Conservation (phyloP, 2,113 vertebrate species). For the Callospermophilus lateralis region DNA sequence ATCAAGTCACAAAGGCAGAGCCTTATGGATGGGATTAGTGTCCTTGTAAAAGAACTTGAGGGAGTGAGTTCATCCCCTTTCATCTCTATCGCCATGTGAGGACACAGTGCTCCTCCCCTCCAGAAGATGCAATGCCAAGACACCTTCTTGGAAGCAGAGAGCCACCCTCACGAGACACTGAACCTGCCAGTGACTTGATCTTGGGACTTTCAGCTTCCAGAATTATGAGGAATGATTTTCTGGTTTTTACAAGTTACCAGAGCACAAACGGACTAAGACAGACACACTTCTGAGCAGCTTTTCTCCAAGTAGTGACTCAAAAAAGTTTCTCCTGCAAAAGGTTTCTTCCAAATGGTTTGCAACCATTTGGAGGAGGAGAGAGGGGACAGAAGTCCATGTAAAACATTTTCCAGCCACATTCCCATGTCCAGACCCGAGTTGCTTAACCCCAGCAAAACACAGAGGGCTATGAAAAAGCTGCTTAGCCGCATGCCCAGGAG, state of each 20-base stretch:
- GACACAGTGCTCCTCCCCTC: neutral
- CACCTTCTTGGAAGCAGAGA: neutral
- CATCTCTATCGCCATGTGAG: neutral
- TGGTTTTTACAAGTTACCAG: neutral
- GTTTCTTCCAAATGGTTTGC: neutral
- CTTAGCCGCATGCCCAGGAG: neutral
- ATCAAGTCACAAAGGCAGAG: neutral
- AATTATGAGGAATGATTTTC: neutral
- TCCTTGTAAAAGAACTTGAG: neutral
- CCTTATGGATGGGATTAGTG: neutral
- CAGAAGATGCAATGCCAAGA: neutral
- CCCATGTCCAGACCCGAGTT: neutral
- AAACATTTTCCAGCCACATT: neutral
- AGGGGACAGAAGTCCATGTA: neutral
- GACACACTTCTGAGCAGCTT: neutral
- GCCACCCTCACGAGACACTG: neutral
- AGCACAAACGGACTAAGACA: neutral
- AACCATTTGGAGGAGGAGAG: neutral
- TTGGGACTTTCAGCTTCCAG: neutral
- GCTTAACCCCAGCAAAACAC: neutral
- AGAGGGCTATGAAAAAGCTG: neutral
- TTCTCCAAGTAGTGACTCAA: neutral
- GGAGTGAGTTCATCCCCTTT: neutral
- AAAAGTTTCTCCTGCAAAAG: neutral
- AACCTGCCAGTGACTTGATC: neutral